A percentile compares a stretch with the other conserved stretches of the same genome.
phyloP scores from a whole-genome alignment of 1,140 invertebrate genomes.

The Oncopeltus fasciatus region DNA sequence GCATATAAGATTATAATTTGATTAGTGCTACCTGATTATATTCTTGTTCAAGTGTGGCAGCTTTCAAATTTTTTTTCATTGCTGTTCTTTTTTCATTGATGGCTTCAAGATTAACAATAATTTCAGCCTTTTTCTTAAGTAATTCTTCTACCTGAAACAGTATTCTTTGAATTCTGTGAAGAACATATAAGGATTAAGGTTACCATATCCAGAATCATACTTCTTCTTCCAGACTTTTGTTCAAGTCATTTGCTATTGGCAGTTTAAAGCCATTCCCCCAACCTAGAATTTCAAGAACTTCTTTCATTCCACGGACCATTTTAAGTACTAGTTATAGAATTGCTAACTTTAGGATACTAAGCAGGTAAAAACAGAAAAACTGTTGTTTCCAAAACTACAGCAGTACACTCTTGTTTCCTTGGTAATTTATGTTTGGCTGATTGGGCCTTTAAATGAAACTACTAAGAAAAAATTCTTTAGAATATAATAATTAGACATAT shows the following conservation, averaged over 20 bases:
- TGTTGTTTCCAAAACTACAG: no score
- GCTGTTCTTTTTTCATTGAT: slow-evolving; percentile 14
- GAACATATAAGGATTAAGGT: neutral
- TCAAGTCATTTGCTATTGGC: slow-evolving; percentile 54
- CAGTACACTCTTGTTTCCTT: no score
- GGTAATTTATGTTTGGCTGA: neutral
- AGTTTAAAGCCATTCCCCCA: slow-evolving; percentile 55
- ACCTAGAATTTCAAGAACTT: slow-evolving; percentile 48
- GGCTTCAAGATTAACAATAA: slow-evolving; percentile 27
- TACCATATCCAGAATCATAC: slow-evolving; percentile 27
- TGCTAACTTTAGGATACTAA: neutral
- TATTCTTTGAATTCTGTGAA: slow-evolving; percentile 13
- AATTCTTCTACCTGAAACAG: slow-evolving; percentile 29
- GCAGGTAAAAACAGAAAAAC: neutral
- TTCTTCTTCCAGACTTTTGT: slow-evolving; percentile 44
- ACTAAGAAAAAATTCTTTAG: neutral
- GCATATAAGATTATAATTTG: no score
- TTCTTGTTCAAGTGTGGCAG: neutral
- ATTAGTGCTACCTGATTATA: neutral
- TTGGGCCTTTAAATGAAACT: neutral
- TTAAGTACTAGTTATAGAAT: neutral
- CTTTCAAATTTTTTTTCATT: slow-evolving; percentile 4
- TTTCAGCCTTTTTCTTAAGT: slow-evolving; percentile 30
- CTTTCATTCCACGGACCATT: slow-evolving; percentile 32
- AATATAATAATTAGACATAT: neutral